These are phyloP conservation scores for Gymnothorax reevesii DNA, from an alignment of 2,797 vertebrate genomes.

Conservation along the genomic window DNA sequence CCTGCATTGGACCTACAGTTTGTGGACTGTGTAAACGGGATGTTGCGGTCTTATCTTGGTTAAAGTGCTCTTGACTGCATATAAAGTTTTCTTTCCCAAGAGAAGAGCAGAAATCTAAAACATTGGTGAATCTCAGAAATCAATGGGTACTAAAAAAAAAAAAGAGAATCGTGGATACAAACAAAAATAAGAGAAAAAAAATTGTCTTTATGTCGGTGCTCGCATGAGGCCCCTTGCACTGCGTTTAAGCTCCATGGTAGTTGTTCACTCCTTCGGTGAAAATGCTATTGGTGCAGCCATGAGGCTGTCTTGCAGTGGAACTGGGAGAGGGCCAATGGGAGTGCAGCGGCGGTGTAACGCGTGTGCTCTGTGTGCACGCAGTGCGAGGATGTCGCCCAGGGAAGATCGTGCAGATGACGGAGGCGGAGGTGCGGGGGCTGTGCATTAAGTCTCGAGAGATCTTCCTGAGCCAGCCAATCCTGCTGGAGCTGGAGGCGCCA, in stretches of 20 bases:
- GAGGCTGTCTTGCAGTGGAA: not conserved
- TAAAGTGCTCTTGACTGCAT: too few species aligned
- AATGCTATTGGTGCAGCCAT: not conserved
- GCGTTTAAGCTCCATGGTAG: not conserved
- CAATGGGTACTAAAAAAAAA: too few species aligned
- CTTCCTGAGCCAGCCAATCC: slow-evolving; percentile 94
- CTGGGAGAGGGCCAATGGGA: not conserved
- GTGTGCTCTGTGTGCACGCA: slow-evolving; percentile 47
- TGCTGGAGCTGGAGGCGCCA: slow-evolving; percentile 89
- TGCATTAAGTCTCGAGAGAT: slow-evolving; percentile 95
- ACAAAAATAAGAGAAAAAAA: too few species aligned
- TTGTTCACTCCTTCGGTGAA: not conserved
- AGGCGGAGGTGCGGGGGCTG: slow-evolving; percentile 90
- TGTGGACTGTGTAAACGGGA: too few species aligned
- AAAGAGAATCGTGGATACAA: too few species aligned
- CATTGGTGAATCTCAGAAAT: too few species aligned
- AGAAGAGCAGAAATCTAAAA: too few species aligned
- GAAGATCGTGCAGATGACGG: slow-evolving; percentile 92
- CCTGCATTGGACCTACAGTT: too few species aligned
- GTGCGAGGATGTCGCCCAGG: slow-evolving; percentile 94
- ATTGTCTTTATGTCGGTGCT: too few species aligned
- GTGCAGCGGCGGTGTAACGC: not conserved
- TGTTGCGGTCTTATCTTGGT: too few species aligned
- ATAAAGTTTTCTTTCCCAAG: too few species aligned
- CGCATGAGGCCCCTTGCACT: too few species aligned